A percentile compares a stretch with the other conserved stretches of the same genome.
Evolutionary conservation across 2,113 vertebrate species (phyloP).

Genomic region (Oncorhynchus clarkii): DNA sequence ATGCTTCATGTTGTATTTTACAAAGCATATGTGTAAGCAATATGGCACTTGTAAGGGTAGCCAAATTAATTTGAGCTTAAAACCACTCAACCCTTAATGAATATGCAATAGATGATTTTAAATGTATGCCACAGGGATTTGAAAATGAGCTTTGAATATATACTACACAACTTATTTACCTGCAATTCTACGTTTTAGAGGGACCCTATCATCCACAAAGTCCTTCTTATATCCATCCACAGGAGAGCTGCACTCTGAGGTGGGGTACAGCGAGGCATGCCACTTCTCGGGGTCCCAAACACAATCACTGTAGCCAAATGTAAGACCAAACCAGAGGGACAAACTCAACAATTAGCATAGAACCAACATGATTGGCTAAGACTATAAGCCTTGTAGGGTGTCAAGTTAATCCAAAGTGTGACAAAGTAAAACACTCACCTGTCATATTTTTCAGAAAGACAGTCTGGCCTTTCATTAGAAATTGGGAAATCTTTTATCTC

Average conservation of each 20-base stretch:
- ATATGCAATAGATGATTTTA: no score
- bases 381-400: neutral
- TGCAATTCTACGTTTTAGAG: slow-evolving; percentile 87
- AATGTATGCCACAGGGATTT: neutral
- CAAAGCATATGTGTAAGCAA: neutral
- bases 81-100: no score
- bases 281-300: slow-evolving; percentile 99
- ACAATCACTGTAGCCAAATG: slow-evolving; percentile 79
- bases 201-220: slow-evolving; percentile 81
- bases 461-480: slow-evolving; percentile 92
- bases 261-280: slow-evolving; percentile 94
- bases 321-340: neutral
- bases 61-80: no score
- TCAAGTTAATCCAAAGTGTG: neutral
- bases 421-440: slow-evolving; percentile 74
- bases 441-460: slow-evolving; percentile 95
- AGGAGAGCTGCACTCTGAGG: slow-evolving; percentile 86
- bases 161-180: slow-evolving; percentile 67
- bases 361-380: no score
- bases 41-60: no score
- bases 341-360: neutral
- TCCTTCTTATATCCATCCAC: slow-evolving; percentile 91
- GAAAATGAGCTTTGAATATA: neutral
- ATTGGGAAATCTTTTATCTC: slow-evolving; percentile 91
- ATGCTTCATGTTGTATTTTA: no score